phyloP scores from a whole-genome alignment of 2,888 invertebrate species.

The Plebejus melissa region DNA sequence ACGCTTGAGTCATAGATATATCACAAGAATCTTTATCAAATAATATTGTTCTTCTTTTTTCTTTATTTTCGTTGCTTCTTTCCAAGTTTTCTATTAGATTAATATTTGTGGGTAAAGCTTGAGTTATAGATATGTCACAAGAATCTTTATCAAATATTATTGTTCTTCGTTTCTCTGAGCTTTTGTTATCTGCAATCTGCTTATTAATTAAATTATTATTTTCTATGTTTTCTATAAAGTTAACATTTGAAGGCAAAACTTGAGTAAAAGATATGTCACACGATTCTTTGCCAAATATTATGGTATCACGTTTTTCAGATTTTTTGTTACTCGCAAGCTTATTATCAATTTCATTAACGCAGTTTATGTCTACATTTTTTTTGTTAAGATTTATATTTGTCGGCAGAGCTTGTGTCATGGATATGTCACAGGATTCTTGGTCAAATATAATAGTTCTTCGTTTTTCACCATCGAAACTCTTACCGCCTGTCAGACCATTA shows the following conservation, averaged over 20 bases:
- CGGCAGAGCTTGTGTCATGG: constrained; percentile 43
- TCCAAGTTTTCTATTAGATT: constrained; percentile 3
- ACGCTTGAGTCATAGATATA: constrained; percentile 41
- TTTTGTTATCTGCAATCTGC: neutral
- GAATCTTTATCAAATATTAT: constrained; percentile 37
- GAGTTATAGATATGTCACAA: constrained; percentile 35
- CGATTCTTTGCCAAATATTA: constrained; percentile 22
- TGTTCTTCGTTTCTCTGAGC: constrained; percentile 32
- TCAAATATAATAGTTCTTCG: constrained; percentile 40
- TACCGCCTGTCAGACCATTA: constrained; percentile 1
- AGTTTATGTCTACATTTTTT: neutral
- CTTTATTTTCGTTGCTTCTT: neutral
- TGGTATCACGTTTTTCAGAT: constrained; percentile 17
- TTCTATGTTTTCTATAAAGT: constrained; percentile 9
- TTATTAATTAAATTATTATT: neutral
- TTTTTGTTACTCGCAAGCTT: neutral
- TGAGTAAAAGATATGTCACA: constrained; percentile 28
- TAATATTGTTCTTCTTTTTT: constrained; percentile 38
- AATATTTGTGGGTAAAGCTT: constrained; percentile 36
- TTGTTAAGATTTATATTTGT: constrained; percentile 33
- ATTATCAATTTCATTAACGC: neutral
- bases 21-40: constrained; percentile 38
- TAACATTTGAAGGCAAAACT: constrained; percentile 25
- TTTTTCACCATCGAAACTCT: constrained; percentile 27
- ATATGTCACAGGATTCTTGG: constrained; percentile 34